Percentiles rank a stretch among this genome's conserved stretches.
These are phyloP conservation scores for Caenorhabditis becei DNA, from an alignment of 2,888 invertebrate genomes.

Conservation along the genomic window DNA sequence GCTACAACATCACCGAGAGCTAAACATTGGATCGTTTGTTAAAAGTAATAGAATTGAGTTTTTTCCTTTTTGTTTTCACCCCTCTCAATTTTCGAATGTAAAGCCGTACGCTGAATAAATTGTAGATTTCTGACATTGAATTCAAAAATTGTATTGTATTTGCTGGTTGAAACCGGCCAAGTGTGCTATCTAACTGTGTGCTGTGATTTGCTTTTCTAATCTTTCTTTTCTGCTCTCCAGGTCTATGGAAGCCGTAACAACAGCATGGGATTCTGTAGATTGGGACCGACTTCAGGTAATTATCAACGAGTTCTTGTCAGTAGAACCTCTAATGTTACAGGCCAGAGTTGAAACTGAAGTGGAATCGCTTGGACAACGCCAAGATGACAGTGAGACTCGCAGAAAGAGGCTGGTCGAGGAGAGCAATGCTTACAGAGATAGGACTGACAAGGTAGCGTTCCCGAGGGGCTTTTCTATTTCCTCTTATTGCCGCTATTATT, in stretches of 20 bases:
- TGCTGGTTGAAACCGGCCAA: slow-evolving; percentile 5
- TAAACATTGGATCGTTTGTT: slow-evolving; percentile 44
- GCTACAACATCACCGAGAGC: slow-evolving; percentile 73
- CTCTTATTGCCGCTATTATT: background rate
- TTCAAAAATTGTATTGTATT: background rate
- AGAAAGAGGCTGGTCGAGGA: slow-evolving; percentile 64
- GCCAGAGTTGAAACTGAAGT: slow-evolving; percentile 68
- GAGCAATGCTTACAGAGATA: slow-evolving; percentile 69
- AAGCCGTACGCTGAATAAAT: slow-evolving; percentile 32
- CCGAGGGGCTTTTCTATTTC: background rate
- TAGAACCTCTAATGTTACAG: slow-evolving; percentile 26
- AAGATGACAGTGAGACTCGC: slow-evolving; percentile 64
- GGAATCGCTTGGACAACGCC: slow-evolving; percentile 61
- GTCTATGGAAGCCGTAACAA: slow-evolving; percentile 64
- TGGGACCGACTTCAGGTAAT: slow-evolving; percentile 72
- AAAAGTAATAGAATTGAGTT: slow-evolving; percentile 29
- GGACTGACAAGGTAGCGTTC: slow-evolving; percentile 72
- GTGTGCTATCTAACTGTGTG: slow-evolving; percentile 31
- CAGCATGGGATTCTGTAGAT: slow-evolving; percentile 66
- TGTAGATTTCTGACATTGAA: slow-evolving; percentile 37
- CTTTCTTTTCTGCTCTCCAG: background rate
- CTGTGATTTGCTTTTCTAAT: slow-evolving; percentile 20
- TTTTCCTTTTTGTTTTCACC: slow-evolving; percentile 10
- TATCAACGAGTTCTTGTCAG: background rate
- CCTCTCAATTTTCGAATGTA: background rate